Evolutionary conservation across 2,888 invertebrate genomes (phyloP), one percentile per base, ranked within the genome.

Genomic region (Diadegma fenestrale): DNA sequence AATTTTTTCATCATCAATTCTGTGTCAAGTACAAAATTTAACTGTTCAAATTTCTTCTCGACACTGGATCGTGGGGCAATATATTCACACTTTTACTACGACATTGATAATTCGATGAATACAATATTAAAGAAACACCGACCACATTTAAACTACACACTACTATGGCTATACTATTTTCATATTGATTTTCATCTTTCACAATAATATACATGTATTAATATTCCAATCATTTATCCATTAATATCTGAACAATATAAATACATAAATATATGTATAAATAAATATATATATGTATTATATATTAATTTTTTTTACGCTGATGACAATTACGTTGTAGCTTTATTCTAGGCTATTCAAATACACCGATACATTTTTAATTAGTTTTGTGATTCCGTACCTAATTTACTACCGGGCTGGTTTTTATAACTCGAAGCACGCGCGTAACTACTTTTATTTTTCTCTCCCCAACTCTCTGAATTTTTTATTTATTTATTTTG

Each of bases 381-480:
- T 92, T 91, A 92, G 91, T 92, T 93, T 93, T 93, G 90, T 93
- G 90, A 92, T 92, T 93, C 88, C 93, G 93, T 94, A 94, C 94
- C 93, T 93, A 94, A 89, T 88, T 92, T 89, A 92, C 93, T 94
- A 94, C 92, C 91, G 93, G 93, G 93, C 93, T 93, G 93, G 92
- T 93, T 93, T 93, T 93, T 92, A 93, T 91, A 92, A 92, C 91
- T 89, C 93, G 91, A 93, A 93, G 91, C 91, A 91, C 91, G 91
- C 91, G 90, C 91, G 90, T 92, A 90, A 89, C 86, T 89, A 71
- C 86, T 84, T 87, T 86, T 87, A 77, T 84, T 86, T 85, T 86
- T 79, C 77, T 68, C 86, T 63, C 33, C 30, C 41, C 22, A n/a
- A 22, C 14, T 54, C 12, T 51, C 14, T 76, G 2, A 58, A 37